Base-by-base conservation (phyloP, 2,888 invertebrate genomes). In the Microplitis deprimator region DNA sequence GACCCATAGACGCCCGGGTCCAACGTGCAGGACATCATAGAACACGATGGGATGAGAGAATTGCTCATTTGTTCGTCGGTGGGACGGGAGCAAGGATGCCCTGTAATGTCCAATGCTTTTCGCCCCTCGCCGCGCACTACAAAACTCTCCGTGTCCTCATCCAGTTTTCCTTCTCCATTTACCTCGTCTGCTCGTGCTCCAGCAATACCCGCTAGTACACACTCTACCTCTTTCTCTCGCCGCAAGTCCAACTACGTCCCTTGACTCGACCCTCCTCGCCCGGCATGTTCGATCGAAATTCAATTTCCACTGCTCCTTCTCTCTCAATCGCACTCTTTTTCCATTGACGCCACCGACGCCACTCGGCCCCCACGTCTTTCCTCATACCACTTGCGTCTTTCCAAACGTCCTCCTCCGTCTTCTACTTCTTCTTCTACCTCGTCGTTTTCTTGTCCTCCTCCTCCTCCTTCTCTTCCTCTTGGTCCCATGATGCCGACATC, bases 231-330 rank as follows among this genome's bases (percentile, higher is more conserved):
- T 74, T 65, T 68, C n/a, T 65, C 61, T 20, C 39, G 13, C 20
- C 72, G 29, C 68, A 73, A 68, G 70, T 64, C 73, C 75, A 60
- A 75, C 76, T 64, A 72, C 72, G 64, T 71, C 69, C 16, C 16
- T 64, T 50, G 40, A 7, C 68, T 68, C 74, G 59, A n/a, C 50
- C 65, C 39, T 68, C 72, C 60, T 76, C 68, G 74, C 79, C 73
- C 82, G 83, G 84, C 84, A 86, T 88, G 86, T 88, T 88, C 88
- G 88, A 88, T 88, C 88, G 88, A 88, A 88, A 88, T 88, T 88
- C 88, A 88, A 88, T 88, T 88, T 88, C 88, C 88, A 88, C 87
- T 87, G 83, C 81, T 85, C 84, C 81, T 29, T 29, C 29, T 29
- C 29, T 29, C 29, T 29, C 29, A 29, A 29, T 29, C 29, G 29